These are phyloP conservation scores for Chydorus sphaericus DNA, from an alignment of 2,888 invertebrate species.

Conservation along the genomic window DNA sequence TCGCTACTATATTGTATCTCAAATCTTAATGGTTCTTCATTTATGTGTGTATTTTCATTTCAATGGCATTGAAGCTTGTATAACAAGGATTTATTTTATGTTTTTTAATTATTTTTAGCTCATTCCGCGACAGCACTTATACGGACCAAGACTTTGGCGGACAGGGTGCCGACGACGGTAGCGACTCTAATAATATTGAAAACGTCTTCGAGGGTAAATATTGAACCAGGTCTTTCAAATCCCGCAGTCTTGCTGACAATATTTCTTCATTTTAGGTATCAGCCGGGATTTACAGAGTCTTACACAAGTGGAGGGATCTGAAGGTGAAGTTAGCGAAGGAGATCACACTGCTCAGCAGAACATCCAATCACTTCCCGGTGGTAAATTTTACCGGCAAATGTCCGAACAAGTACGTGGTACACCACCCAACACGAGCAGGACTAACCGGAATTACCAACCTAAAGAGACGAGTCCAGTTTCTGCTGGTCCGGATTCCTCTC, in stretches of 20 bases:
- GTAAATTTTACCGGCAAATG: slow-evolving; percentile 13
- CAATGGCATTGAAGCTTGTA: too few relatives aligned
- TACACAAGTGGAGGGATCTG: slow-evolving; percentile 30
- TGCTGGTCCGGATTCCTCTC: slow-evolving; percentile 33
- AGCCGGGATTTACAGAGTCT: slow-evolving; percentile 34
- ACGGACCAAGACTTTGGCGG: slow-evolving; percentile 23
- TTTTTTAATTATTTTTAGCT: slow-evolving; percentile 63
- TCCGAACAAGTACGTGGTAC: slow-evolving; percentile 11
- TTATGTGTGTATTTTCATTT: too few relatives aligned
- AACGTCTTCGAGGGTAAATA: slow-evolving; percentile 38
- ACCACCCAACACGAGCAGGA: slow-evolving; percentile 39
- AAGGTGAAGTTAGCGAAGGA: slow-evolving; percentile 46
- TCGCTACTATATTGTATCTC: too few relatives aligned
- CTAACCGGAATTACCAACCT: slow-evolving; percentile 41
- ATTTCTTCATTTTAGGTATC: slow-evolving; percentile 26
- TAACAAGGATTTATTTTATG: too few relatives aligned
- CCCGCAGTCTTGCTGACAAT: background rate
- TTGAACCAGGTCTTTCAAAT: slow-evolving; percentile 19
- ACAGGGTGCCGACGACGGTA: slow-evolving; percentile 18
- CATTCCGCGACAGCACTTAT: slow-evolving; percentile 55
- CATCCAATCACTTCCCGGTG: slow-evolving; percentile 36
- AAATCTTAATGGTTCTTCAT: too few relatives aligned
- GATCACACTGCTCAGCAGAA: slow-evolving; percentile 55
- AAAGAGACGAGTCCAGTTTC: slow-evolving; percentile 33
- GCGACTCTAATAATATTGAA: slow-evolving; percentile 37